These are phyloP conservation scores for Pristionchus entomophagus DNA, from an alignment of 2,888 invertebrate genomes.

Conservation along the genomic window DNA sequence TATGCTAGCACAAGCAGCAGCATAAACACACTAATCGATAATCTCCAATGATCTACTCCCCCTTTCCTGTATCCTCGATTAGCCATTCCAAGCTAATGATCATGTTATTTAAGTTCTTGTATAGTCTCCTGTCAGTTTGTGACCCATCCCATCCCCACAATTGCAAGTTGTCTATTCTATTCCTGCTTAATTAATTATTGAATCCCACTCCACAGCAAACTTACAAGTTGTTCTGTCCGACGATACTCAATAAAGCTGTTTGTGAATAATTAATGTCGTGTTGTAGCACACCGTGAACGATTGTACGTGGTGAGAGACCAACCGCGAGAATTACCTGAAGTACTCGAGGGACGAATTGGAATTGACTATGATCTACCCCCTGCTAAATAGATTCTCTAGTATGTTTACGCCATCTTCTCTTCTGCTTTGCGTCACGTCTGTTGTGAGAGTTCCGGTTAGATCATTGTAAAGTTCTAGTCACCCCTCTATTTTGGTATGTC, in stretches of 20 bases:
- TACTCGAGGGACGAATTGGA: too few relatives aligned
- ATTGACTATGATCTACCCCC: too few relatives aligned
- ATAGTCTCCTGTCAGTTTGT: too few relatives aligned
- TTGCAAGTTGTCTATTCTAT: neutral
- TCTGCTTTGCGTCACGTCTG: too few relatives aligned
- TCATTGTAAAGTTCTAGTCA: neutral
- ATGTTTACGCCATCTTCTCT: too few relatives aligned
- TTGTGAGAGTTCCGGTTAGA: too few relatives aligned
- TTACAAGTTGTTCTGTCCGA: neutral
- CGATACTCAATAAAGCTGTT: conserved; percentile 25
- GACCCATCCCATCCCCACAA: neutral
- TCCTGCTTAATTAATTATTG: neutral
- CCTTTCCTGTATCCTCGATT: neutral
- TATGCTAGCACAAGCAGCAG: neutral
- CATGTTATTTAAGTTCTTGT: neutral
- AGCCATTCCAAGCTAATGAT: conserved; percentile 5
- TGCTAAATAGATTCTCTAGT: too few relatives aligned
- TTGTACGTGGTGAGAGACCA: neutral
- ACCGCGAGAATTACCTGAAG: neutral
- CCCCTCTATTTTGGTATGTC: neutral
- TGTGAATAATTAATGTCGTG: neutral
- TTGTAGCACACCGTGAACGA: neutral
- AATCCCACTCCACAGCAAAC: neutral
- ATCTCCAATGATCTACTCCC: neutral
- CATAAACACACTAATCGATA: neutral